Evolutionary conservation across 2,888 invertebrate genomes (phyloP), one percentile per base, ranked within the genome.

Genomic region (Philonicus albiceps): DNA sequence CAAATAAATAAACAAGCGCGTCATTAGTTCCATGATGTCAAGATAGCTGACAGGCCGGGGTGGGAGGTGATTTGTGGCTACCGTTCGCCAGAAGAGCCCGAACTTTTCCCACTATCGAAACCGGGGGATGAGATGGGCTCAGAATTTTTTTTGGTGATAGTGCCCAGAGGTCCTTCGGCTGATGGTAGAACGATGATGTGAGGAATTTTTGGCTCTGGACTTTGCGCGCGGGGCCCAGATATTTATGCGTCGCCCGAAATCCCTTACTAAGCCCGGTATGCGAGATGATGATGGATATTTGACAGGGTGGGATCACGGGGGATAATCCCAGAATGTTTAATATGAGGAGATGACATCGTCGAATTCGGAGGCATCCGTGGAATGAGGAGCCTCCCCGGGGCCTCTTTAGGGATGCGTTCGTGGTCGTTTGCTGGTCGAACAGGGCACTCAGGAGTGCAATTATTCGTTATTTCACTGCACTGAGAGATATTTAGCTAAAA

Each of bases 251-350:
- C 19, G 34, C 31, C 31, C 55, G 34, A 81, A 81, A 81, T 81
- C 81, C 81, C 81, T 55, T 30, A 81, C 55, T 81, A 81, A 81
- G 81, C 55, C 64, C 64, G 81, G 81, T 81, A 84, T 84, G 72
- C 76, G 76, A 86, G 64, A 76, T 87, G 88, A 86, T 88, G 88
- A 88, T 87, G 88, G 87, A 88, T 88, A 88, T 88, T 88, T 88
- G 88, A 88, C 88, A 88, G 88, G 86, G 88, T 87, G 86, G 88
- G 88, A 88, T 88, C 88, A 88, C 81, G 81, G 84, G 78, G 86
- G 88, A 88, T 88, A 88, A 88, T 88, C 88, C 88, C 76, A 76
- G 86, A 86, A 86, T 86, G 55, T 78, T 86, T 40, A 86, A 86
- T 86, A 85, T 85, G 43, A 75, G 75, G 75, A 27, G 53, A 86